Conservation (phyloP, 2,797 vertebrate genomes). For the Poeciliopsis paucimaculata region DNA sequence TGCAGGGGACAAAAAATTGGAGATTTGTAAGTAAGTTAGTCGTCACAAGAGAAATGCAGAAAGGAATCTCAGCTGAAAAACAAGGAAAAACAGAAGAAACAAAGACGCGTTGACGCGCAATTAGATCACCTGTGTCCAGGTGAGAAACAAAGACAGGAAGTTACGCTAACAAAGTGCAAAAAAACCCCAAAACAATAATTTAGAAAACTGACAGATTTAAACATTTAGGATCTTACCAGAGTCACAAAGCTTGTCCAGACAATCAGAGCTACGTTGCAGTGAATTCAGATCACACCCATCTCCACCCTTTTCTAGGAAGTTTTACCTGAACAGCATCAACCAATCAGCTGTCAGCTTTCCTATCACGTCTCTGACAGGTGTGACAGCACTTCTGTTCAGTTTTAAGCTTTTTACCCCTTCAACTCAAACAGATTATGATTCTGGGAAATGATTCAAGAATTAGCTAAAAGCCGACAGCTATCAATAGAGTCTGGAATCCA, state of each 20-base stretch:
- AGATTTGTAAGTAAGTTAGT: not conserved
- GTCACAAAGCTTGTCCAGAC: not conserved
- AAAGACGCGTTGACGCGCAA: accelerated
- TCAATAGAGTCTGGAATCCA: not conserved
- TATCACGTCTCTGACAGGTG: slow-evolving; percentile 39
- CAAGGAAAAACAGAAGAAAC: not conserved
- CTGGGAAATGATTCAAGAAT: not conserved
- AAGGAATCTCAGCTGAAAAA: not conserved
- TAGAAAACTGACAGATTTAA: not conserved
- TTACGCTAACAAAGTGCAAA: not conserved
- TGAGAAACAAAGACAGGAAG: not conserved
- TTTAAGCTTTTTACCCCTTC: slow-evolving; percentile 14
- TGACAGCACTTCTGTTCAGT: slow-evolving; percentile 33
- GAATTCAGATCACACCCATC: slow-evolving; percentile 37
- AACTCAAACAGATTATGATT: slow-evolving; percentile 14
- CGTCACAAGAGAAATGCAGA: not conserved
- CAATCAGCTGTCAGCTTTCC: slow-evolving; percentile 46
- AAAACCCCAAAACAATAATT: not conserved
- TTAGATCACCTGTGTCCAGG: not conserved
- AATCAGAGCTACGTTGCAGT: not conserved
- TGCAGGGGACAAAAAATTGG: not conserved
- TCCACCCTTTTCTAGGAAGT: slow-evolving; percentile 6
- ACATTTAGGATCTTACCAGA: slow-evolving; percentile 36
- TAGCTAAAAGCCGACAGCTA: not conserved
- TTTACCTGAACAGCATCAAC: slow-evolving; percentile 32